Conservation (phyloP, 2,888 invertebrate species). For the Archips crataeganus region DNA sequence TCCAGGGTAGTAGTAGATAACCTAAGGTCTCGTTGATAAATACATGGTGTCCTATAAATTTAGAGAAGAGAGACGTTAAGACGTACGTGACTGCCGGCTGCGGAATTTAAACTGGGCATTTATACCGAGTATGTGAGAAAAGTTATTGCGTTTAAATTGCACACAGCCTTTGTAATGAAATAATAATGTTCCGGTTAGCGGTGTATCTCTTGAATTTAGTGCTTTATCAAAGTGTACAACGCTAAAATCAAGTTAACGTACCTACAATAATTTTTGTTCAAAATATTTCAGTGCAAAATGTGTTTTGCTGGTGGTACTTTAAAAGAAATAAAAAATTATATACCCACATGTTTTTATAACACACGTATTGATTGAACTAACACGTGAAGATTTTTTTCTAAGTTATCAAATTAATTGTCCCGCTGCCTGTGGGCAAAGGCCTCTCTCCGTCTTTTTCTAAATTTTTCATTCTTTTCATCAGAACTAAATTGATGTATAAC, state of each 20-base stretch:
- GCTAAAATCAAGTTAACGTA: conserved; percentile 2
- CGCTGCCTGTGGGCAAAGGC: too few relatives aligned
- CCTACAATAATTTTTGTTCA: not conserved
- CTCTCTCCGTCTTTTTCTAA: too few relatives aligned
- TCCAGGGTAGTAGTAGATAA: conserved; percentile 11
- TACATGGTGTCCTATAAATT: conserved; percentile 69
- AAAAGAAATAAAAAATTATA: too few relatives aligned
- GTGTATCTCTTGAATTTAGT: conserved; percentile 36
- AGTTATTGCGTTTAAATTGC: conserved; percentile 64
- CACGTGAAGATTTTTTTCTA: too few relatives aligned
- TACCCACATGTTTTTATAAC: too few relatives aligned
- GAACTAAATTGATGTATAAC: too few relatives aligned
- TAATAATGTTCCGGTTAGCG: conserved; percentile 40
- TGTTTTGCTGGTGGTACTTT: too few relatives aligned
- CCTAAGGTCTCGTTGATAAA: conserved; percentile 60
- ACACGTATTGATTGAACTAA: too few relatives aligned
- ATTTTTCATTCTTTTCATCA: too few relatives aligned
- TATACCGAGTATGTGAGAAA: conserved; percentile 61
- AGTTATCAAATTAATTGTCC: too few relatives aligned
- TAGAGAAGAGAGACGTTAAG: conserved; percentile 65
- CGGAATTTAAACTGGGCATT: conserved; percentile 69
- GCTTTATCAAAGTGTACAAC: not conserved
- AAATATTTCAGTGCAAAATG: too few relatives aligned
- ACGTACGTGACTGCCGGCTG: conserved; percentile 64
- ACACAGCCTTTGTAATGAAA: conserved; percentile 49